Conservation (phyloP, 2,113 vertebrate genomes). For the Neofelis nebulosa region DNA sequence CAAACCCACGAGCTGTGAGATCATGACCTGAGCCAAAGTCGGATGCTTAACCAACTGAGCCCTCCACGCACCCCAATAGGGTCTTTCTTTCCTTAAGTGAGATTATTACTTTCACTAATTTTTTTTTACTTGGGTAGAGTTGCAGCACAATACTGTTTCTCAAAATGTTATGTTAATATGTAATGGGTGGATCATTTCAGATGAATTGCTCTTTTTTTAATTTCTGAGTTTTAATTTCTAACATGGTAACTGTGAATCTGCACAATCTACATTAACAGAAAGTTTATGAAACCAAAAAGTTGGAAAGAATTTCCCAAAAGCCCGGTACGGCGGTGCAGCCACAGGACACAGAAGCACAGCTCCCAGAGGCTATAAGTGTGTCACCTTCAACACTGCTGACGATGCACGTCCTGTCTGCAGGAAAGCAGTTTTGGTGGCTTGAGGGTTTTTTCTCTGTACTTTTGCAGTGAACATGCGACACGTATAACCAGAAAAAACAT, state of each 20-base stretch:
- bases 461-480: background rate
- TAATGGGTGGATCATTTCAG: background rate
- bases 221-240: background rate
- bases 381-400: fast-evolving
- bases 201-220: background rate
- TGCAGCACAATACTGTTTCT: background rate
- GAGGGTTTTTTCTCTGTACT: background rate
- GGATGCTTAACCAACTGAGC: too few species aligned
- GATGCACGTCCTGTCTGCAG: background rate
- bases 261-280: background rate
- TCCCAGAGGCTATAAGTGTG: too few species aligned
- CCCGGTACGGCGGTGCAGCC: too few species aligned
- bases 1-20: too few species aligned
- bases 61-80: too few species aligned
- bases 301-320: background rate
- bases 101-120: background rate
- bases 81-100: background rate
- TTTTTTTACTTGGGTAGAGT: background rate
- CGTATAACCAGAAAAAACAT: background rate
- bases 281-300: background rate
- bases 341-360: too few species aligned
- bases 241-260: background rate
- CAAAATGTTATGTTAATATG: background rate
- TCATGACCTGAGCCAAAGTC: too few species aligned
- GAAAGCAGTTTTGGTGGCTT: background rate